phyloP scores from a whole-genome alignment of 2,113 vertebrate species.

The Syngnathus floridae region DNA sequence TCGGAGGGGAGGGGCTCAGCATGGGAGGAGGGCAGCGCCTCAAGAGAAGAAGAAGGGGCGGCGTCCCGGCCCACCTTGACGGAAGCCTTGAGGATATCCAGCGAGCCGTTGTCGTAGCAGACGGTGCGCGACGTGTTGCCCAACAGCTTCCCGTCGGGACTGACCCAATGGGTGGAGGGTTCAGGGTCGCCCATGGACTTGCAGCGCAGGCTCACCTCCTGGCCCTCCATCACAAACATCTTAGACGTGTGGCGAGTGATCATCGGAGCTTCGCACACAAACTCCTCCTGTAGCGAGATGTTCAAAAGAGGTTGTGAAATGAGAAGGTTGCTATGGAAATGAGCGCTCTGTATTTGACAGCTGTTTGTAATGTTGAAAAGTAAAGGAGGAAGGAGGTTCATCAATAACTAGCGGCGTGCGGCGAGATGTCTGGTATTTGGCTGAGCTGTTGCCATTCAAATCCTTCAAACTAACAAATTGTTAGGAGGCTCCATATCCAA shows the following conservation, averaged over 20 bases:
- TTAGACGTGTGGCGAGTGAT: conserved; percentile 77
- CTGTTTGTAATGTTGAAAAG: too few relatives aligned
- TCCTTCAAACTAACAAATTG: too few relatives aligned
- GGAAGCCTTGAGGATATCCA: conserved; percentile 74
- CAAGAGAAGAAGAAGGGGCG: neutral
- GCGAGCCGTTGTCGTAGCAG: conserved; percentile 76
- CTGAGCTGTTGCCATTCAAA: too few relatives aligned
- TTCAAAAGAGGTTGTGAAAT: too few relatives aligned
- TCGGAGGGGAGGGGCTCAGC: neutral
- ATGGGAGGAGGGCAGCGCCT: neutral
- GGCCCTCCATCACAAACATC: conserved; percentile 78
- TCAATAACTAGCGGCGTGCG: too few relatives aligned
- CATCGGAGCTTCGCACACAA: conserved; percentile 78
- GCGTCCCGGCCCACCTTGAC: conserved; percentile 54
- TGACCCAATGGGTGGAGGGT: conserved; percentile 77
- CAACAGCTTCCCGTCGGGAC: conserved; percentile 75
- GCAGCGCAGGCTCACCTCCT: conserved; percentile 75
- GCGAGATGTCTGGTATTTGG: neutral
- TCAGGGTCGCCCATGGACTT: conserved; percentile 76
- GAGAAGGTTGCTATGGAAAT: too few relatives aligned
- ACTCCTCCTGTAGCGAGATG: conserved; percentile 65
- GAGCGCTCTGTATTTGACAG: too few relatives aligned
- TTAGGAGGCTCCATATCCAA: too few relatives aligned
- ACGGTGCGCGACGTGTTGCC: conserved; percentile 72
- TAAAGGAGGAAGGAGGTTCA: too few relatives aligned